A percentile compares a stretch with the other conserved stretches of the same genome.
phyloP scores from a whole-genome alignment of 2,888 invertebrate species.

The Dicyrtomina minuta region DNA sequence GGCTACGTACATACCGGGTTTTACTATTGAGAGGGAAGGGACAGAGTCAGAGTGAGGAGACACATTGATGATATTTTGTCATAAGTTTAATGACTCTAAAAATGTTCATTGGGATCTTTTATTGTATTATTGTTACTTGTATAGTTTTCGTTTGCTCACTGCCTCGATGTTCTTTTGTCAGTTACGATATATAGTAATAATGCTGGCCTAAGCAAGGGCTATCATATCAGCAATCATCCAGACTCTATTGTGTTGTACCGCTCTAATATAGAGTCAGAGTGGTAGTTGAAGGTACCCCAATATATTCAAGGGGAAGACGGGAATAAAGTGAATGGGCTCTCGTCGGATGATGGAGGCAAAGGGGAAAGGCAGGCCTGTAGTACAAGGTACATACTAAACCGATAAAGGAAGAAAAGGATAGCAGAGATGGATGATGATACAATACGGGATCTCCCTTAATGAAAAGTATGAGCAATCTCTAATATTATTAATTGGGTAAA shows the following conservation, averaged over 20 bases:
- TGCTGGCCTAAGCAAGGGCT: no score
- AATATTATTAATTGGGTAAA: constrained; percentile 44
- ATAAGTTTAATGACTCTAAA: background rate
- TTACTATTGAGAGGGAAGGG: background rate
- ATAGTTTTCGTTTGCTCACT: no score
- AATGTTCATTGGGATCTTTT: background rate
- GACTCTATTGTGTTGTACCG: no score
- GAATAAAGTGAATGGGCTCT: constrained; percentile 32
- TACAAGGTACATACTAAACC: background rate
- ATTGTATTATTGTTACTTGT: no score
- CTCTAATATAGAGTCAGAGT: no score
- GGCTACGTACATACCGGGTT: no score
- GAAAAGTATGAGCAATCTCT: constrained; percentile 39
- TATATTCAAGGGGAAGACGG: constrained; percentile 10
- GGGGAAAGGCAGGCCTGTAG: background rate
- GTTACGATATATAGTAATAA: no score
- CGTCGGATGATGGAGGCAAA: background rate
- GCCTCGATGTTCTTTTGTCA: no score
- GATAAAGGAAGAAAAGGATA: constrained; percentile 8
- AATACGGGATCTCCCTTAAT: constrained; percentile 30
- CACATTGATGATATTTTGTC: background rate
- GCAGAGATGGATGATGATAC: constrained; percentile 9
- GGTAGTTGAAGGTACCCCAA: no score
- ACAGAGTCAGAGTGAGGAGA: background rate
- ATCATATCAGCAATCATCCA: no score